These are phyloP conservation scores for Dromas ardeola DNA, from an alignment of 2,113 vertebrate species.

Conservation along the genomic window DNA sequence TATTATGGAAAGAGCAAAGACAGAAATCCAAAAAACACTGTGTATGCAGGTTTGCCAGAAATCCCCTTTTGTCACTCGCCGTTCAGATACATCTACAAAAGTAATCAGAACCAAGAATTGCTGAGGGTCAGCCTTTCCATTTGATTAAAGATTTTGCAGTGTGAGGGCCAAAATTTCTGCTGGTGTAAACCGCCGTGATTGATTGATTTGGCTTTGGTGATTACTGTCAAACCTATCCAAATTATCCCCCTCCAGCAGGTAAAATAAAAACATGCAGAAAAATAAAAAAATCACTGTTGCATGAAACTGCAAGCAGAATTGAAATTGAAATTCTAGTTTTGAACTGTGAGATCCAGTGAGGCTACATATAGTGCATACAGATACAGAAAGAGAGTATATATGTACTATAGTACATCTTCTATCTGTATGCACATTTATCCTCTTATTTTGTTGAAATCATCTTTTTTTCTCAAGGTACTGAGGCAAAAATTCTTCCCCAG, in stretches of 20 bases:
- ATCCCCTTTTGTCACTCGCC: background rate
- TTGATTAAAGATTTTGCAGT: background rate
- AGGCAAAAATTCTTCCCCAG: background rate
- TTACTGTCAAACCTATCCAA: background rate
- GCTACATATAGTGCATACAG: background rate
- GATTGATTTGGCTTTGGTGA: background rate
- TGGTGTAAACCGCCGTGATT: background rate
- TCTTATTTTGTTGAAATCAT: background rate
- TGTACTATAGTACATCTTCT: background rate
- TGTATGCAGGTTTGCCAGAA: background rate
- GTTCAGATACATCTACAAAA: background rate
- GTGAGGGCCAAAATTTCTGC: background rate
- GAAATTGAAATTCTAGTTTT: background rate
- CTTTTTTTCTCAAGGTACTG: background rate
- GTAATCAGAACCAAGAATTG: background rate
- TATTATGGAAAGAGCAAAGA: background rate
- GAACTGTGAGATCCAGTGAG: background rate
- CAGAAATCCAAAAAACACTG: background rate
- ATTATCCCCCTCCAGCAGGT: background rate
- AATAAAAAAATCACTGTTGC: background rate
- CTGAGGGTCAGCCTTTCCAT: background rate
- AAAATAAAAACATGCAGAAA: background rate
- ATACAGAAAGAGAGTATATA: background rate
- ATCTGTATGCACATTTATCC: background rate
- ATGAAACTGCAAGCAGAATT: background rate